Conservation (phyloP, 1,140 invertebrate species). For the Eulimnadia texana region DNA sequence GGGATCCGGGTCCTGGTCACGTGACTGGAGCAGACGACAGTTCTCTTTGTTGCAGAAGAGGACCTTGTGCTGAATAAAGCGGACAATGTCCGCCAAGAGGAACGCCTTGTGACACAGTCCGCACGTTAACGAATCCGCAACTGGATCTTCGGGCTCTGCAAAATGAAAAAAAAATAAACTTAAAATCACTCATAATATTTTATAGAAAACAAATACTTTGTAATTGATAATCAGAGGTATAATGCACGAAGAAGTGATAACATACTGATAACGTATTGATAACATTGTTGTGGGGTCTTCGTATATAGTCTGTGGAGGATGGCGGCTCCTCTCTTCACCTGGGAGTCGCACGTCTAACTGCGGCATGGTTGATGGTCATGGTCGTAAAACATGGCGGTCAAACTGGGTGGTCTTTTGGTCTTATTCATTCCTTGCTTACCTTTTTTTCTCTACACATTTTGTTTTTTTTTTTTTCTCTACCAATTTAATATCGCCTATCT, state of each 20-base stretch:
- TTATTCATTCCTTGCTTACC: no score
- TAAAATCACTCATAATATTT: no score
- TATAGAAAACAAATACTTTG: no score
- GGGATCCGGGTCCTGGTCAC: neutral
- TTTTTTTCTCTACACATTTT: no score
- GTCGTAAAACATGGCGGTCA: neutral
- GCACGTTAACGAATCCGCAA: constrained; percentile 49
- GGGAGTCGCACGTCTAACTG: neutral
- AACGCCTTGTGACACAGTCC: constrained; percentile 80
- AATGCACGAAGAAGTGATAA: neutral
- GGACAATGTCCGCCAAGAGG: constrained; percentile 76
- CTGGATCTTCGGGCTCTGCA: neutral
- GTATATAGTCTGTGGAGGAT: no score
- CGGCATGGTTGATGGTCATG: neutral
- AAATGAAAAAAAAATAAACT: neutral
- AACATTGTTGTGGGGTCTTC: no score
- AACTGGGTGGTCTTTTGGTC: neutral
- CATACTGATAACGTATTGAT: no score
- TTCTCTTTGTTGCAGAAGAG: constrained; percentile 59
- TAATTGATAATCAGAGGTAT: no score
- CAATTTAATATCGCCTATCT: neutral
- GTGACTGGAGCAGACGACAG: neutral
- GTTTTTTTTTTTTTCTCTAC: neutral
- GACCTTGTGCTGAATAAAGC: constrained; percentile 90
- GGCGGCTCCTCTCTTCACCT: neutral